Evolutionary conservation across 2,888 invertebrate species (phyloP).

Genomic region (Eristalis arbustorum): DNA sequence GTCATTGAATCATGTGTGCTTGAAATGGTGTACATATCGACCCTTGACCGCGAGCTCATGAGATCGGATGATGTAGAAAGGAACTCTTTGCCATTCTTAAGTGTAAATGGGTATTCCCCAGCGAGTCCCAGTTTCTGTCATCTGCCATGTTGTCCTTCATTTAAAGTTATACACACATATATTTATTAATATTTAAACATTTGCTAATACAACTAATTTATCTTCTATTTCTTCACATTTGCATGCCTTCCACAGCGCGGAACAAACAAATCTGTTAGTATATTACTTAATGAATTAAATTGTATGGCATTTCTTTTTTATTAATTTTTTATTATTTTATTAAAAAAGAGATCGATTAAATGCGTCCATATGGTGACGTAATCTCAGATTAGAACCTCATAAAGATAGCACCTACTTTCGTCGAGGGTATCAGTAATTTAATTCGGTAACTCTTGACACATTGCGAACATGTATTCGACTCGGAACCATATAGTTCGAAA

Average conservation of each 20-base stretch:
- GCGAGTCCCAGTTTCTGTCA: too few relatives aligned
- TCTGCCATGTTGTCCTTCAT: too few relatives aligned
- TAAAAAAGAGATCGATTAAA: background rate
- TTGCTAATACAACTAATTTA: background rate
- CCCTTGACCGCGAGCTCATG: too few relatives aligned
- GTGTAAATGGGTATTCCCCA: too few relatives aligned
- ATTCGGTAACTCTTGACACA: background rate
- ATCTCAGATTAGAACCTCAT: background rate
- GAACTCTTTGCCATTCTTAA: too few relatives aligned
- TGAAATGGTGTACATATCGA: too few relatives aligned
- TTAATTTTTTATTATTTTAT: background rate
- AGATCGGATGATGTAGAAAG: too few relatives aligned
- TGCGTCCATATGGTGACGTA: background rate
- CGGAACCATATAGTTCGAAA: background rate
- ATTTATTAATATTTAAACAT: too few relatives aligned
- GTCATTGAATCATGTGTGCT: too few relatives aligned
- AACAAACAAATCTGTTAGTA: slow-evolving; percentile 29
- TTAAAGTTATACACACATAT: too few relatives aligned
- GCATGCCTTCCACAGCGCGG: slow-evolving; percentile 20
- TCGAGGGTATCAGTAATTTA: background rate
- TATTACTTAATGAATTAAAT: background rate
- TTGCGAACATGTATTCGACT: background rate
- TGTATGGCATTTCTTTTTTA: background rate
- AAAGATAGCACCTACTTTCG: background rate
- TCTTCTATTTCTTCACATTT: slow-evolving; percentile 6